Evolutionary conservation across 2,797 vertebrate species (phyloP), one percentile per base, ranked within the genome.

Genomic region (Spheniscus humboldti): DNA sequence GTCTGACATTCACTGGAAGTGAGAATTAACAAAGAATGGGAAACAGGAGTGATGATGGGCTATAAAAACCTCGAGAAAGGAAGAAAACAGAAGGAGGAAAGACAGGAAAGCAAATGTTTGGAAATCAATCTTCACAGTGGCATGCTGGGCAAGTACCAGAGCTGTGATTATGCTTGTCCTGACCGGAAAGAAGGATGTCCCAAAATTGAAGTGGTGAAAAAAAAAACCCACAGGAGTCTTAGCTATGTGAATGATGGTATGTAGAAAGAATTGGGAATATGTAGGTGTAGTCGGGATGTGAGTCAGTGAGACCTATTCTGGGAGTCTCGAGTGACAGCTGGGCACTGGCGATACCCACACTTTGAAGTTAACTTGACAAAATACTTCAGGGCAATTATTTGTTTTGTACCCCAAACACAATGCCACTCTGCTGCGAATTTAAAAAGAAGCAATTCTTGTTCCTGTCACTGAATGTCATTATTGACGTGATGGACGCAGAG

Each of bases 211-310:
- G 78, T 76, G 79, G n/a, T 71, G 66, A 8, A 9, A 35, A 18
- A 35, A 31, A 33, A 31, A 22, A 25, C 6, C 30, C 81, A 14
- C 20, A 27, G 63, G 59, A 94, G 41, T 18, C 23, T 57, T 5
- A 30, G 48, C 39, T 20, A 6, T 52, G 78, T 43, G 76, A 57
- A 4, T 60, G 66, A 50, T 9, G 69, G 57, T 47, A 11, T 14
- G 67, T 11, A 62, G 91, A 85, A 82, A 66, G 91, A 55, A 11
- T 15, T 28, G 68, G 64, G 89, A 35, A 18, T 8, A 11, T 18
- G 67, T 47, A 48, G 91, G 94, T 82, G 92, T 62, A 63, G 86
- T 48, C 7, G 6, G 94, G 89, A 57, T 76, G 77, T 91, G 95
- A 96, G 78, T 94, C 95, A 95, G 73, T 10, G 71, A 74, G 87